A percentile compares a stretch with the other conserved stretches of the same genome.
These are phyloP conservation scores for Craterocephalus amniculus DNA, from an alignment of 2,797 vertebrate genomes.

Conservation along the genomic window DNA sequence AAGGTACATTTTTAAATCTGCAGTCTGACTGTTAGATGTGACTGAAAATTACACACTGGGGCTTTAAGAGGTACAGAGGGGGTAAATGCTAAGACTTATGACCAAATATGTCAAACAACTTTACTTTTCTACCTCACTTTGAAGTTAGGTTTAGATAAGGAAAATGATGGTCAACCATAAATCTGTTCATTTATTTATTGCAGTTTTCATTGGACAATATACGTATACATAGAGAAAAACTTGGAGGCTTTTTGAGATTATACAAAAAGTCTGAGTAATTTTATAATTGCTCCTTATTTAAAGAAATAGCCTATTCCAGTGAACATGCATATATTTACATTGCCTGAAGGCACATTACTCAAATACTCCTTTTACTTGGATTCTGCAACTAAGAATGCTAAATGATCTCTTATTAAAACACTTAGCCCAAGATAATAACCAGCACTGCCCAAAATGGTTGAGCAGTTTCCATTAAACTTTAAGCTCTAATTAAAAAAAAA, in stretches of 20 bases:
- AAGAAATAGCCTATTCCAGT: slow-evolving; percentile 15
- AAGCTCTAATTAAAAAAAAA: slow-evolving; percentile 77
- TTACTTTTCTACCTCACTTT: too few species aligned
- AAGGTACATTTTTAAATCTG: too few species aligned
- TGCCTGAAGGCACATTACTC: slow-evolving; percentile 33
- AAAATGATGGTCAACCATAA: too few species aligned
- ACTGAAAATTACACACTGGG: too few species aligned
- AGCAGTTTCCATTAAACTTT: slow-evolving; percentile 74
- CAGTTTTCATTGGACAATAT: too few species aligned
- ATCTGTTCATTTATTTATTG: too few species aligned
- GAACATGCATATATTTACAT: slow-evolving; percentile 21
- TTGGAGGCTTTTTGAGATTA: neutral
- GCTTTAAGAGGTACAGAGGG: too few species aligned
- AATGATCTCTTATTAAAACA: slow-evolving; percentile 78
- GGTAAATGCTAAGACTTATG: too few species aligned
- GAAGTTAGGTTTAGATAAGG: too few species aligned
- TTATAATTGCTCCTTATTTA: slow-evolving; percentile 19
- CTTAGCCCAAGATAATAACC: slow-evolving; percentile 77
- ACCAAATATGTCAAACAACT: too few species aligned
- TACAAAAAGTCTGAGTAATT: slow-evolving; percentile 9
- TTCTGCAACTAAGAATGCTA: slow-evolving; percentile 53
- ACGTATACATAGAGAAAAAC: too few species aligned
- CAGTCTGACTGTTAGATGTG: too few species aligned
- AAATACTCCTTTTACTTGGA: slow-evolving; percentile 28
- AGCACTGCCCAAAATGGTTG: slow-evolving; percentile 58